phyloP scores from a whole-genome alignment of 2,888 invertebrate genomes.

The Clostera curtula region DNA sequence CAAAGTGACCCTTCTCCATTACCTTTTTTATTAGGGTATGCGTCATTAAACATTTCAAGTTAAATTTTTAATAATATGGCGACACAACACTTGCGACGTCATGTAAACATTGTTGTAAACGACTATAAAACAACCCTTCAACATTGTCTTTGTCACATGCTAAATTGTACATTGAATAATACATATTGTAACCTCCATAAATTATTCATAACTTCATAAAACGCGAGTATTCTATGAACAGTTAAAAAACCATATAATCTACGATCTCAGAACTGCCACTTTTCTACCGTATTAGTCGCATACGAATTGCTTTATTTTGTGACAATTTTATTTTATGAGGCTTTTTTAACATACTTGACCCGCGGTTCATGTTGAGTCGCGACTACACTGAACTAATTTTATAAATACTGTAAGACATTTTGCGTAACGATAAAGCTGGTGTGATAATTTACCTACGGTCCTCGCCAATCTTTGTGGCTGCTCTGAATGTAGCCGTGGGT shows the following conservation, averaged over 20 bases:
- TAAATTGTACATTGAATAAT: slow-evolving; percentile 16
- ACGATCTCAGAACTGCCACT: slow-evolving; percentile 17
- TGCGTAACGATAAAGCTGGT: too few relatives aligned
- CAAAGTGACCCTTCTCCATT: too few relatives aligned
- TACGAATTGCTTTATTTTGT: slow-evolving; percentile 24
- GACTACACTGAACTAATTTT: slow-evolving; percentile 7
- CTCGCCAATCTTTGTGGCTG: too few relatives aligned
- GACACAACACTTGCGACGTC: too few relatives aligned
- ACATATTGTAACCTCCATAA: slow-evolving; percentile 13
- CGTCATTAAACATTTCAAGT: too few relatives aligned
- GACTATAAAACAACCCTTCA: slow-evolving; percentile 6
- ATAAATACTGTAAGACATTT: too few relatives aligned
- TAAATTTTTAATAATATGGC: too few relatives aligned
- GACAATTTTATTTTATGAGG: slow-evolving; percentile 6
- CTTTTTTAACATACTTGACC: slow-evolving; percentile 8
- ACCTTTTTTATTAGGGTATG: too few relatives aligned
- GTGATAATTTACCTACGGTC: too few relatives aligned
- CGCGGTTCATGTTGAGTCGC: slow-evolving; percentile 8
- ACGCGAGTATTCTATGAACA: slow-evolving; percentile 19
- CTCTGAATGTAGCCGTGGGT: too few relatives aligned
- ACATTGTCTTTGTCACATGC: slow-evolving; percentile 4
- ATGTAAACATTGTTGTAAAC: slow-evolving; percentile 5
- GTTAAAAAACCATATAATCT: slow-evolving; percentile 22
- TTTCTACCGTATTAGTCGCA: slow-evolving; percentile 17
- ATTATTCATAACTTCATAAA: slow-evolving; percentile 21